phyloP scores from a whole-genome alignment of 2,888 invertebrate species.

The Gnatocerus cornutus region DNA sequence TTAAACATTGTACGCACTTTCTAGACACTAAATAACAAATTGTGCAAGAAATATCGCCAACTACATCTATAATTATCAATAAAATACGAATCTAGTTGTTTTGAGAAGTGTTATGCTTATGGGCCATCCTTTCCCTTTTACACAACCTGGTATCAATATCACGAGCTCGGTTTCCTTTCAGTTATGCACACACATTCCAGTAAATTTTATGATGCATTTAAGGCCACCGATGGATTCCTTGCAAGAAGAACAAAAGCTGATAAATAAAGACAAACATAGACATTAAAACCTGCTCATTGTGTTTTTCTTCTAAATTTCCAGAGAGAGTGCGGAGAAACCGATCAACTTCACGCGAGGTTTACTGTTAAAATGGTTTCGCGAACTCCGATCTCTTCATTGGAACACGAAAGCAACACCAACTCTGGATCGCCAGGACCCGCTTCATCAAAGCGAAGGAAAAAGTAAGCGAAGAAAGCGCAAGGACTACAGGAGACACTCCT shows the following conservation, averaged over 20 bases:
- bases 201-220: too few relatives aligned
- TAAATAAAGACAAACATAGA: too few relatives aligned
- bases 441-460: slow-evolving; percentile 56
- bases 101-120: background rate
- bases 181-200: background rate
- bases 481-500: slow-evolving; percentile 57
- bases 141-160: background rate
- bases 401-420: slow-evolving; percentile 21
- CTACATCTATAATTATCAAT: background rate
- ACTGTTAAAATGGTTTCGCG: slow-evolving; percentile 57
- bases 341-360: slow-evolving; percentile 42
- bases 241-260: too few relatives aligned
- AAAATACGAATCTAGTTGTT: background rate
- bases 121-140: background rate
- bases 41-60: background rate
- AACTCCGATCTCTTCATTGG: slow-evolving; percentile 52
- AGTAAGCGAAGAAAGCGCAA: slow-evolving; percentile 51
- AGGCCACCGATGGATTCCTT: too few relatives aligned
- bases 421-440: slow-evolving; percentile 11
- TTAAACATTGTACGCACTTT: too few relatives aligned
- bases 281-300: too few relatives aligned
- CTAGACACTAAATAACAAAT: too few relatives aligned
- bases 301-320: background rate
- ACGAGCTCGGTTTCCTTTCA: background rate
- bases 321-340: slow-evolving; percentile 11